Conservation (phyloP, 2,113 vertebrate genomes). For the Zingel zingel region DNA sequence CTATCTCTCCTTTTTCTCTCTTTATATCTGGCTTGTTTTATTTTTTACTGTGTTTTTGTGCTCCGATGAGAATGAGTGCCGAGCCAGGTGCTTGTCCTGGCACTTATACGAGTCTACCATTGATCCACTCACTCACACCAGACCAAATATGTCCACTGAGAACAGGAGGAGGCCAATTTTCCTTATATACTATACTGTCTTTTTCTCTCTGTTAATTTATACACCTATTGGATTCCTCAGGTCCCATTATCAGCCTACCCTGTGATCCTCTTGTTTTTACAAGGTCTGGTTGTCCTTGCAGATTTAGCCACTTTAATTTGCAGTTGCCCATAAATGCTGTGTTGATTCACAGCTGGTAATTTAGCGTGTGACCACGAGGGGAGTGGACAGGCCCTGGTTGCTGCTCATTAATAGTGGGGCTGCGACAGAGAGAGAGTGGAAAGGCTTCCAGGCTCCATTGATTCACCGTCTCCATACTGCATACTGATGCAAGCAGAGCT, state of each 20-base stretch:
- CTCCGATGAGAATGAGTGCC: conserved; percentile 77
- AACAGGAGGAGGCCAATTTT: conserved; percentile 25
- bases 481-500: conserved; percentile 67
- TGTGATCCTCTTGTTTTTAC: conserved; percentile 72
- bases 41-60: conserved; percentile 30
- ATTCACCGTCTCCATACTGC: conserved; percentile 71
- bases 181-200: conserved; percentile 9
- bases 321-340: conserved; percentile 88
- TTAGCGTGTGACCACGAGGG: conserved; percentile 70
- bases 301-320: conserved; percentile 91
- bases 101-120: conserved; percentile 85
- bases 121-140: conserved; percentile 79
- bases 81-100: conserved; percentile 79
- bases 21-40: conserved; percentile 24
- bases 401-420: conserved; percentile 82
- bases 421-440: conserved; percentile 80
- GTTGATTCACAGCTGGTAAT: conserved; percentile 90
- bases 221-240: conserved; percentile 51
- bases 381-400: conserved; percentile 75
- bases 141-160: conserved; percentile 52
- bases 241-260: conserved; percentile 15
- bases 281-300: conserved; percentile 88
- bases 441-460: conserved; percentile 84
- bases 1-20: conserved; percentile 35
- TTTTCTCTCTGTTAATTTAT: conserved; percentile 31